Conservation (phyloP, 2,888 invertebrate species). For the Boloria euphrosyne region DNA sequence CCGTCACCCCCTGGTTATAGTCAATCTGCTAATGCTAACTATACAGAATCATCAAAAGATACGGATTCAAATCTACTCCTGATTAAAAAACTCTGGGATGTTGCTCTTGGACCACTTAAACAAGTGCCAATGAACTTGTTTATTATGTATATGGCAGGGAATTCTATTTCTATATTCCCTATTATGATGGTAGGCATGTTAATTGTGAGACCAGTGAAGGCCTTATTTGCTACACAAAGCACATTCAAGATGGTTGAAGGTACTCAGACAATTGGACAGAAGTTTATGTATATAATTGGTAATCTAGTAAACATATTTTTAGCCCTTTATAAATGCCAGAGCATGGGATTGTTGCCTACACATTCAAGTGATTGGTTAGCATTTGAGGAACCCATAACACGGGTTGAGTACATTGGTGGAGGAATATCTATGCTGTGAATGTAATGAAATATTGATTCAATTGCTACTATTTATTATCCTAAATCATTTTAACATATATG, state of each 20-base stretch:
- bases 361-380: conserved; percentile 99
- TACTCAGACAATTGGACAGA: conserved; percentile 93
- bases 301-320: conserved; percentile 95
- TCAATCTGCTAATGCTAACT: conserved; percentile 86
- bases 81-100: conserved; percentile 98
- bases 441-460: conserved; percentile 51
- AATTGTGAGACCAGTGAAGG: conserved; percentile 97
- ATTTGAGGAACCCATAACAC: conserved; percentile 94
- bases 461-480: conserved; percentile 58
- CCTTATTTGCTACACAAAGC: conserved; percentile 93
- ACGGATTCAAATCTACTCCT: conserved; percentile 87
- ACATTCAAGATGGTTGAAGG: conserved; percentile 98
- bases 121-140: conserved; percentile 99
- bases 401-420: conserved; percentile 93
- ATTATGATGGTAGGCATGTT: conserved; percentile 99
- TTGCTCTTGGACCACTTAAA: conserved; percentile 96
- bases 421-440: conserved; percentile 85
- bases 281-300: conserved; percentile 95
- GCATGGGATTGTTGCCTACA: conserved; percentile 98
- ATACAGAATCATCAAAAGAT: conserved; percentile 91
- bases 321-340: conserved; percentile 98
- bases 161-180: conserved; percentile 99
- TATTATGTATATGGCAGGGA: conserved; percentile 99
- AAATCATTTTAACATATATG: conserved; percentile 50
- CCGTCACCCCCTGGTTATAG: conserved; percentile 93